Evolutionary conservation across 2,888 invertebrate genomes (phyloP), one percentile per base, ranked within the genome.

Genomic region (Rhodophaea formosa): DNA sequence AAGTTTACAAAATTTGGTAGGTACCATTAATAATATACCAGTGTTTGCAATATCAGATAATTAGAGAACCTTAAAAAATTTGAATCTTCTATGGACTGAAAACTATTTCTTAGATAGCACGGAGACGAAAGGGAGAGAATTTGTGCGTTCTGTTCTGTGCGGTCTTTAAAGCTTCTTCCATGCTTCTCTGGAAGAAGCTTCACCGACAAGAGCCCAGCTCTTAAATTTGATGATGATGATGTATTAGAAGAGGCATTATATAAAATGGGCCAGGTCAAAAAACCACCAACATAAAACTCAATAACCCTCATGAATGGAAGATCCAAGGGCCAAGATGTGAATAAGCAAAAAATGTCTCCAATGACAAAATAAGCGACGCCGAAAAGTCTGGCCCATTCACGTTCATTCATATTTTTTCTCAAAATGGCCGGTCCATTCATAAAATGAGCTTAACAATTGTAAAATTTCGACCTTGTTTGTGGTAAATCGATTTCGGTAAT

Each of bases 301-400:
- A 5, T 12, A 23, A 23, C 23, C 35, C 12, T 51, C 7, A 7
- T 35, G 35, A 51, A 51, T 39, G 51, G n/a, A 8, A 8, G 7
- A 35, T 12, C 10, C 10, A 10, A 8, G 35, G 51, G 51, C 1
- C 51, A 16, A 14, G 51, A 15, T n/a, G 39, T 51, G 17, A 51
- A 51, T 51, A 10, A 16, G 17, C 12, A 62, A 64, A 69, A 69
- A 67, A 63, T 63, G 59, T 61, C 63, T 65, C 64, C 71, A 80
- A 82, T 73, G 60, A 68, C 72, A 62, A 71, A 71, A 74, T 78
- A 72, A 77, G 70, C 72, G 82, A 71, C 77, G 80, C 80, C 80
- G 69, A 66, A 59, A 65, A 69, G 80, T 80, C 82, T 81, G 70
- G 59, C 39, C 56, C 64, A 68, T 29, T 51, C 59, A 60, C 72